Evolutionary conservation across 2,888 invertebrate genomes (phyloP).

Genomic region (Axea sp.): DNA sequence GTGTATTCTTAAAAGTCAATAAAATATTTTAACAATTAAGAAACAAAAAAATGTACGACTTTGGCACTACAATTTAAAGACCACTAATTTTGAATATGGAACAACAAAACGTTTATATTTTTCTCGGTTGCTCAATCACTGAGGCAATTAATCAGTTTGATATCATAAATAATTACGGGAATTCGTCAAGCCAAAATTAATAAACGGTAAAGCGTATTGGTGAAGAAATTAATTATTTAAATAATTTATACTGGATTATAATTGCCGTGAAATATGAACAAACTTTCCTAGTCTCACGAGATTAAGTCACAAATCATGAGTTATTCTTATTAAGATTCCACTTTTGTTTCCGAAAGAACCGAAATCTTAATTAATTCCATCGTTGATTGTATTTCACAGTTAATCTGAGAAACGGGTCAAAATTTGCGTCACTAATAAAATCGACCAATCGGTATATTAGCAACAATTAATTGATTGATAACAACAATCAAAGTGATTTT

Average conservation of each 20-base stretch:
- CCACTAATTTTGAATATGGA: too few relatives aligned
- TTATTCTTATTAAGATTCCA: conserved; percentile 1
- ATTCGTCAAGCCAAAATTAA: conserved; percentile 35
- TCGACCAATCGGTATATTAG: not conserved
- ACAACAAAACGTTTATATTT: too few relatives aligned
- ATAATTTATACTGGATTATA: too few relatives aligned
- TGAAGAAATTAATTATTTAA: conserved; percentile 10
- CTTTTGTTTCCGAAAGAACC: not conserved
- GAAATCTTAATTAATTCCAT: not conserved
- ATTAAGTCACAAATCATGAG: not conserved
- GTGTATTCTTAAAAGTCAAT: too few relatives aligned
- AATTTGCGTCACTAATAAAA: conserved; percentile 2
- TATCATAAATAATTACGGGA: conserved; percentile 13
- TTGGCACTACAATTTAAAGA: too few relatives aligned
- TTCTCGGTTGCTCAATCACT: not conserved
- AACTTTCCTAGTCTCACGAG: not conserved
- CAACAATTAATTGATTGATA: conserved; percentile 3
- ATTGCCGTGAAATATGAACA: conserved; percentile 6
- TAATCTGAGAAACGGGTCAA: conserved; percentile 3
- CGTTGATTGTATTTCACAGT: not conserved
- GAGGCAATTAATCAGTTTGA: conserved; percentile 5
- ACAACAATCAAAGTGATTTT: not conserved
- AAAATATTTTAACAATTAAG: too few relatives aligned
- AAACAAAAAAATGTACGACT: too few relatives aligned
- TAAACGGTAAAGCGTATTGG: conserved; percentile 23